A percentile compares a stretch with the other conserved stretches of the same genome.
Conservation (phyloP, 2,113 vertebrate genomes). For the Pluvianellus socialis region DNA sequence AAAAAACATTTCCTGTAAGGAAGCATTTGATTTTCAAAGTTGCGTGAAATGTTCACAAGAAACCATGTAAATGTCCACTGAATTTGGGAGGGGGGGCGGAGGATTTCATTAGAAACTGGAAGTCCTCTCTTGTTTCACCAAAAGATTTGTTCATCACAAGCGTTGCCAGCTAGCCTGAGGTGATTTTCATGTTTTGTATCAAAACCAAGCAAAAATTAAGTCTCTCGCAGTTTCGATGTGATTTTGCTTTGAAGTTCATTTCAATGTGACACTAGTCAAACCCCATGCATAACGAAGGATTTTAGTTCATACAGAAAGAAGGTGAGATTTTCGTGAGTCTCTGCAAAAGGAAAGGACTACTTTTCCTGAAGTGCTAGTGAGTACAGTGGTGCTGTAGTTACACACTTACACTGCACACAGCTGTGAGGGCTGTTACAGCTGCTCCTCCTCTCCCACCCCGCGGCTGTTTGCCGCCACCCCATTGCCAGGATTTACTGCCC, state of each 20-base stretch:
- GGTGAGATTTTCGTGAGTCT: neutral
- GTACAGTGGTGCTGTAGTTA: neutral
- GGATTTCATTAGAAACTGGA: slow-evolving; percentile 35
- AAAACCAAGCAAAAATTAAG: slow-evolving; percentile 40
- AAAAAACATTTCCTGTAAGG: slow-evolving; percentile 50
- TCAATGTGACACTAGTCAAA: neutral
- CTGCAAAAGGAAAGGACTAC: neutral
- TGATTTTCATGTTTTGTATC: slow-evolving; percentile 39
- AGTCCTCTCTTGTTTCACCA: slow-evolving; percentile 26
- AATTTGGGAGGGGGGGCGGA: neutral
- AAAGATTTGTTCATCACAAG: slow-evolving; percentile 38
- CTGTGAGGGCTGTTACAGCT: neutral
- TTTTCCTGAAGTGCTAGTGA: neutral
- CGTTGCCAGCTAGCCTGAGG: slow-evolving; percentile 32
- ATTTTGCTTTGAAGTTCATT: slow-evolving; percentile 27
- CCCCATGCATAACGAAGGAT: neutral
- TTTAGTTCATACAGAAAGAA: neutral
- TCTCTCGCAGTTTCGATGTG: neutral
- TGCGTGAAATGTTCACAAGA: slow-evolving; percentile 38
- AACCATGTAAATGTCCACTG: slow-evolving; percentile 47
- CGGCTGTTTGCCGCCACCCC: neutral
- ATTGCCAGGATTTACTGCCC: neutral
- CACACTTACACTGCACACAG: fast-evolving
- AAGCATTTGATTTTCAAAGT: slow-evolving; percentile 60
- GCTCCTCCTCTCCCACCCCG: neutral